phyloP scores from a whole-genome alignment of 2,113 vertebrate genomes.

The Tenrec ecaudatus region DNA sequence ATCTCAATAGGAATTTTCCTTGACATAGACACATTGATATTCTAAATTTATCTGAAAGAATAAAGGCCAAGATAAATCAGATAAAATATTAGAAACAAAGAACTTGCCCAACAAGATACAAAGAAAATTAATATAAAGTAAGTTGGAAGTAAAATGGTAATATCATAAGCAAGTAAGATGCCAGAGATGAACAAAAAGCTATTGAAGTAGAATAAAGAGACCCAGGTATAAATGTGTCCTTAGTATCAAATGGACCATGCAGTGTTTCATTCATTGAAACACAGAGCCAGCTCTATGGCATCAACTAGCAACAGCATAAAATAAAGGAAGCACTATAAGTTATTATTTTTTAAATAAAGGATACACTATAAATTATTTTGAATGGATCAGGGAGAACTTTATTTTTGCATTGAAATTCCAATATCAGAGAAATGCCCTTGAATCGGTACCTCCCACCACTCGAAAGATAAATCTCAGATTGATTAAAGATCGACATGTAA shows the following conservation, averaged over 20 bases:
- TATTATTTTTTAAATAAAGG: too few species aligned
- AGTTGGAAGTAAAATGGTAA: not conserved
- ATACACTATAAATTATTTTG: too few species aligned
- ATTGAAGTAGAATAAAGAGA: not conserved
- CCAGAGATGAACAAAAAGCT: not conserved
- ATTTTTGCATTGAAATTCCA: not conserved
- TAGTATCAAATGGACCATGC: not conserved
- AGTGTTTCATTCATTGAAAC: not conserved
- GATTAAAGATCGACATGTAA: too few species aligned
- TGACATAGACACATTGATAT: not conserved
- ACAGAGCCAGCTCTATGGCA: not conserved
- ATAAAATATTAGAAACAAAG: not conserved
- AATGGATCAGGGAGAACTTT: not conserved
- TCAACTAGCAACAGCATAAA: too few species aligned
- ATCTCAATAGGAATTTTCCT: not conserved
- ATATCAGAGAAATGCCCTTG: not conserved
- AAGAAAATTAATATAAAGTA: not conserved
- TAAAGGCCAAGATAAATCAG: constrained; percentile 24
- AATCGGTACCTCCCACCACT: not conserved
- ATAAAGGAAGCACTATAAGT: too few species aligned
- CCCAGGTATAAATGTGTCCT: not conserved
- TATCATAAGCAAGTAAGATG: not conserved
- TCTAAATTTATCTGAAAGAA: constrained; percentile 8
- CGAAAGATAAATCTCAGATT: not conserved
- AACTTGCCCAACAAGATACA: not conserved